Conservation (phyloP, 2,113 vertebrate genomes). For the Charina bottae region DNA sequence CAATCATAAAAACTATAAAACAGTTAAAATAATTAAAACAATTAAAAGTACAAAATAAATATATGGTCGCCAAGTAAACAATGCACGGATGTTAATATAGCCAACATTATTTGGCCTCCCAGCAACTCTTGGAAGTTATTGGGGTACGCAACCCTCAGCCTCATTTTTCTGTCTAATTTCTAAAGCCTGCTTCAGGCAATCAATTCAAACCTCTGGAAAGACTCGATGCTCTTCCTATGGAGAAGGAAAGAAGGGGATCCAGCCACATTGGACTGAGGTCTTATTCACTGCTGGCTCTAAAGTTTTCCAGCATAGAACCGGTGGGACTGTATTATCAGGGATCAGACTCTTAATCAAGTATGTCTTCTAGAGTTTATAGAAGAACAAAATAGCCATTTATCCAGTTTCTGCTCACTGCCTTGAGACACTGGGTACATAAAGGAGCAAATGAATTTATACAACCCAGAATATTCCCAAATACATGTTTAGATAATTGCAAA, state of each 20-base stretch:
- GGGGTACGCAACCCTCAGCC: neutral
- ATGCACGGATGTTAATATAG: too few species aligned
- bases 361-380: neutral
- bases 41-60: too few species aligned
- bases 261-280: neutral
- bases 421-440: neutral
- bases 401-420: neutral
- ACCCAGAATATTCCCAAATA: constrained; percentile 10
- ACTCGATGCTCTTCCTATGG: neutral
- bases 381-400: constrained; percentile 12
- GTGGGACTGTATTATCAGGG: constrained; percentile 4
- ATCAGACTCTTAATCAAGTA: neutral
- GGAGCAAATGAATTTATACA: constrained; percentile 12
- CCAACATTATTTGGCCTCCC: neutral
- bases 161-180: neutral
- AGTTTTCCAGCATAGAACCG: neutral
- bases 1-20: too few species aligned
- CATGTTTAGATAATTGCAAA: neutral
- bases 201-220: neutral
- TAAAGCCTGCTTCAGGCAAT: too few species aligned
- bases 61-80: too few species aligned
- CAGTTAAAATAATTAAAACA: too few species aligned
- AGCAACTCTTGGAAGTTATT: neutral
- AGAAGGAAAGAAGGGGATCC: neutral
- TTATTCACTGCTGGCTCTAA: neutral